Evolutionary conservation across 2,888 invertebrate genomes (phyloP).

Genomic region (Dryococelus australis): DNA sequence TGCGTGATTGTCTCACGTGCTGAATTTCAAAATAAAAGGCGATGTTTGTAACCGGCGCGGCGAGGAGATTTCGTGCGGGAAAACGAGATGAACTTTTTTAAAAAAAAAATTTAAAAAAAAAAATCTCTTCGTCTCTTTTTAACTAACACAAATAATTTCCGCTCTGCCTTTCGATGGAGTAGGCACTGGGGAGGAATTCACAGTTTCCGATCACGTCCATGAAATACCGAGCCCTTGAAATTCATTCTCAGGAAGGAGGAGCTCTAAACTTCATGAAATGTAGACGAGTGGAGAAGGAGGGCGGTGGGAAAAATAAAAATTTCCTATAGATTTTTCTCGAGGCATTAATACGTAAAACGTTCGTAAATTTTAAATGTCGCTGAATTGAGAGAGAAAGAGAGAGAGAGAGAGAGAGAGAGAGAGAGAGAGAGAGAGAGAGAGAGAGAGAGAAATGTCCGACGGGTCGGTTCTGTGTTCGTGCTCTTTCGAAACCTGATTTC

Average conservation of each 20-base stretch:
- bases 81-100: too few species aligned
- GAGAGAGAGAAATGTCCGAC: not conserved
- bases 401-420: not conserved
- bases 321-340: not conserved
- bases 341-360: conserved; percentile 28
- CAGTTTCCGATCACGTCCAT: not conserved
- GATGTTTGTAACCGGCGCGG: too few species aligned
- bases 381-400: conserved; percentile 22
- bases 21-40: too few species aligned
- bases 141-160: not conserved
- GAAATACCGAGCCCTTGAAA: conserved; percentile 3
- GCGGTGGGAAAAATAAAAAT: not conserved
- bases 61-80: too few species aligned
- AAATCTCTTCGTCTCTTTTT: not conserved
- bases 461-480: conserved; percentile 5
- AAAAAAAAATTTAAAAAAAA: not conserved
- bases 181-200: not conserved
- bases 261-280: conserved; percentile 2
- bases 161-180: not conserved
- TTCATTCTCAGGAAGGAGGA: not conserved
- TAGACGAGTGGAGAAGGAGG: not conserved
- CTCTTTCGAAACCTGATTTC: conserved; percentile 24
- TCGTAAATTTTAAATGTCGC: conserved; percentile 27
- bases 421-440: not conserved
- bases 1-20: too few species aligned